Evolutionary conservation across 2,113 vertebrate species (phyloP).

Genomic region (Megaceryle torquata): DNA sequence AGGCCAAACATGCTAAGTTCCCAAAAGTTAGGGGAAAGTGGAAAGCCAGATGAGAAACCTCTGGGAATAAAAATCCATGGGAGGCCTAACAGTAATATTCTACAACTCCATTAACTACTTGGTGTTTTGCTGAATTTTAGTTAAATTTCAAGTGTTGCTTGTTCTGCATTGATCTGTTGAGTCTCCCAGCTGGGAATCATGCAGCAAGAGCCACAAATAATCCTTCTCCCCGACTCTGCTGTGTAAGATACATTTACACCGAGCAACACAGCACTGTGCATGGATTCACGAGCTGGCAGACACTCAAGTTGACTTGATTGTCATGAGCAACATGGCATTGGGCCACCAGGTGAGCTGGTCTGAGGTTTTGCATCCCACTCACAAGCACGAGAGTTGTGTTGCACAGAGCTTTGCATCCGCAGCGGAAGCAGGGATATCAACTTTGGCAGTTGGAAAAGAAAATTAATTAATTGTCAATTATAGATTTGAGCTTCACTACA

Average conservation of each 20-base stretch:
- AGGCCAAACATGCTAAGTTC: constrained; percentile 41
- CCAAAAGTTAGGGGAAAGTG: constrained; percentile 27
- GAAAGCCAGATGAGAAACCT: constrained; percentile 40
- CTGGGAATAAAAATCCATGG: neutral
- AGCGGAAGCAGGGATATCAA: neutral
- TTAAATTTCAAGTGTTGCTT: neutral
- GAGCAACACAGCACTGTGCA: neutral
- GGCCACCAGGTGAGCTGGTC: neutral
- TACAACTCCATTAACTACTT: neutral
- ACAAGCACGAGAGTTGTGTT: neutral
- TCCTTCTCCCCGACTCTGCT: neutral
- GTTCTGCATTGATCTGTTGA: neutral
- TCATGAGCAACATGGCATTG: too few relatives aligned
- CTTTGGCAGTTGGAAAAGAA: neutral
- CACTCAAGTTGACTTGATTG: neutral
- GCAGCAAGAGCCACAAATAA: neutral
- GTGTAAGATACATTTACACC: neutral
- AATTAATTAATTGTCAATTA: neutral
- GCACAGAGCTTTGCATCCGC: neutral
- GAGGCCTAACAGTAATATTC: neutral
- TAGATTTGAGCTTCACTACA: neutral
- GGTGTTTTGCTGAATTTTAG: neutral
- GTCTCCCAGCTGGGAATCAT: neutral
- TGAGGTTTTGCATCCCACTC: neutral
- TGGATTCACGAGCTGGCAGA: neutral